Conservation (phyloP, 2,888 invertebrate genomes). For the Scaeva pyrastri region DNA sequence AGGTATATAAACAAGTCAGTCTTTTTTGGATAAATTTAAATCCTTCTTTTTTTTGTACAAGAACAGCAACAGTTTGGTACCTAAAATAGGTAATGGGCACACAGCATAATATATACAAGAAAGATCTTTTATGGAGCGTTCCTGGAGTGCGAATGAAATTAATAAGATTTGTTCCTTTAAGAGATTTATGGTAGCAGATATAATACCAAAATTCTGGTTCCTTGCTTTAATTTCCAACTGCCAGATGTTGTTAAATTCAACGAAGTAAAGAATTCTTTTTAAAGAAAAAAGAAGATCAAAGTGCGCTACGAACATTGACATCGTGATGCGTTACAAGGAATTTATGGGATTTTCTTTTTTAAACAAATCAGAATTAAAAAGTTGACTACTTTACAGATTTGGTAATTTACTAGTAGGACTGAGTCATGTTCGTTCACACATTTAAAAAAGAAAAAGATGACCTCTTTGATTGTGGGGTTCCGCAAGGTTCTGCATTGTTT, state of each 20-base stretch:
- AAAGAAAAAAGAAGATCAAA: too few species aligned
- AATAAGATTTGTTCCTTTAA: slow-evolving; percentile 29
- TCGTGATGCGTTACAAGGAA: slow-evolving; percentile 37
- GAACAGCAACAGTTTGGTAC: slow-evolving; percentile 65
- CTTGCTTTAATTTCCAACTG: slow-evolving; percentile 20
- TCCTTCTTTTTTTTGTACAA: slow-evolving; percentile 8
- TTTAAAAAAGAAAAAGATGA: background rate
- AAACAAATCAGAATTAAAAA: background rate
- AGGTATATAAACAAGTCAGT: background rate
- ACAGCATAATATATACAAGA: background rate
- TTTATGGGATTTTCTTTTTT: slow-evolving; percentile 37
- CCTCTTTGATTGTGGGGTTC: background rate
- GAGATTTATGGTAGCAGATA: slow-evolving; percentile 70
- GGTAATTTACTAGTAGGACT: too few species aligned
- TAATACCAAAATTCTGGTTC: background rate
- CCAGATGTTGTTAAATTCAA: slow-evolving; percentile 53
- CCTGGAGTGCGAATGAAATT: slow-evolving; percentile 49
- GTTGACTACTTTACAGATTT: background rate
- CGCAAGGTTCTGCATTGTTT: background rate
- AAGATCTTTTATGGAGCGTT: slow-evolving; percentile 18
- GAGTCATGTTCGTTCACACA: background rate
- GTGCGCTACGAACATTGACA: slow-evolving; percentile 48
- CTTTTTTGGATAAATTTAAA: background rate
- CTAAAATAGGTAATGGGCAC: slow-evolving; percentile 63
- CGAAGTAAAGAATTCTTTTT: background rate